phyloP scores from a whole-genome alignment of 2,888 invertebrate species.

The Pogonocherus hispidulus region DNA sequence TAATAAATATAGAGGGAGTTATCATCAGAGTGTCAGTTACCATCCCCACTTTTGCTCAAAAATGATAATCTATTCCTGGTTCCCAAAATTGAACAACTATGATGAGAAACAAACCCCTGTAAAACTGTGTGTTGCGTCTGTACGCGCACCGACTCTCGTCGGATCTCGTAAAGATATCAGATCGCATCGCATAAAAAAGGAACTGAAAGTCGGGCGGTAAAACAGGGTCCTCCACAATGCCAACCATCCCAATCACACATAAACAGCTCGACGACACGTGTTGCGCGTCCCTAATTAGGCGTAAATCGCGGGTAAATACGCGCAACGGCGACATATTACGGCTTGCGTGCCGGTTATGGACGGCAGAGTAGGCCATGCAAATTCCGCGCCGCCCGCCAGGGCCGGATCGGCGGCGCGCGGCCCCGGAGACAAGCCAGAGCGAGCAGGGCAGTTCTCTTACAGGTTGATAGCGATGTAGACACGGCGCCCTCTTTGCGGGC shows the following conservation, averaged over 20 bases:
- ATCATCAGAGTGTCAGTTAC: too few relatives aligned
- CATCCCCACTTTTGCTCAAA: too few relatives aligned
- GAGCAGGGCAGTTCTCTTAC: too few relatives aligned
- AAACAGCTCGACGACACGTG: conserved; percentile 54
- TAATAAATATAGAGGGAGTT: too few relatives aligned
- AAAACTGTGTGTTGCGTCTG: too few relatives aligned
- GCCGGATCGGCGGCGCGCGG: conserved; percentile 7
- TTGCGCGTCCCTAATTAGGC: conserved; percentile 53
- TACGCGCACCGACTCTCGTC: not conserved
- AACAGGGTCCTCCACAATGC: conserved; percentile 46
- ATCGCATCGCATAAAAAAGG: not conserved
- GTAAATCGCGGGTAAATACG: conserved; percentile 53
- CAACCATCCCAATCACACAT: conserved; percentile 54
- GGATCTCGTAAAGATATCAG: not conserved
- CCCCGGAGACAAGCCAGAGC: too few relatives aligned
- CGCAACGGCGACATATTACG: conserved; percentile 49
- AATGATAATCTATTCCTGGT: too few relatives aligned
- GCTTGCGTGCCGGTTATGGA: conserved; percentile 54
- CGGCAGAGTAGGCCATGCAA: conserved; percentile 49
- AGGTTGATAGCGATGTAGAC: too few relatives aligned
- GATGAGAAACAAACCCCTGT: too few relatives aligned
- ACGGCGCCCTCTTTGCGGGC: too few relatives aligned
- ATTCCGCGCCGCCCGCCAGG: conserved; percentile 51
- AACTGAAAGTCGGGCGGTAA: not conserved
- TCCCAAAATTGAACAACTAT: too few relatives aligned